Percentiles rank a stretch among this genome's conserved stretches.
Conservation (phyloP, 2,888 invertebrate genomes). For the Lymantria monacha region DNA sequence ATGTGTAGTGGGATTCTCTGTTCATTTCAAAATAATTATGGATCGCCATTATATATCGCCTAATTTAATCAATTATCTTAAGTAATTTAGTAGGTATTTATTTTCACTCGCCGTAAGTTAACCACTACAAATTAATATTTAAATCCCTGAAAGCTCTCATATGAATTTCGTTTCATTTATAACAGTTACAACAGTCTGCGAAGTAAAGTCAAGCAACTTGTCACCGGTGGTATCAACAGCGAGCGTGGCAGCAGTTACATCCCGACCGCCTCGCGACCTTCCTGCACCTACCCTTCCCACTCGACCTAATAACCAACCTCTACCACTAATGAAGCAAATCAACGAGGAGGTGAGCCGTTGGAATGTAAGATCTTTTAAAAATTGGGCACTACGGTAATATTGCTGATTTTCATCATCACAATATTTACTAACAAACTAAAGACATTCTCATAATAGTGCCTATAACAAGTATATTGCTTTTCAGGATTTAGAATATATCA, state of each 20-base stretch:
- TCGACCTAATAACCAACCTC: conserved; percentile 61
- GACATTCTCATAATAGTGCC: neutral
- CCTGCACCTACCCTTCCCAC: conserved; percentile 38
- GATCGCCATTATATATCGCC: no score
- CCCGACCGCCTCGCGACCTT: conserved; percentile 20
- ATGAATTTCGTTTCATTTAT: neutral
- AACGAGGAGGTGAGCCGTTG: conserved; percentile 67
- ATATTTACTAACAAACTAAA: conserved; percentile 9
- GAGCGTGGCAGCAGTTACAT: conserved; percentile 27
- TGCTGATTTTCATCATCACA: conserved; percentile 10
- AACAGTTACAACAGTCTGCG: conserved; percentile 66
- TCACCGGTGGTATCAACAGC: conserved; percentile 35
- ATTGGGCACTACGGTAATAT: conserved; percentile 9
- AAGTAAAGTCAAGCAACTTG: conserved; percentile 71
- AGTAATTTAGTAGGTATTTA: no score
- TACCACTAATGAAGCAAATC: conserved; percentile 71
- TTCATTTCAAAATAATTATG: no score
- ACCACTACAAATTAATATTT: no score
- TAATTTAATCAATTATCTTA: no score
- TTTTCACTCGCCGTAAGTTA: no score
- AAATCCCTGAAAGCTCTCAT: no score
- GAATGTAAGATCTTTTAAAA: conserved; percentile 15
- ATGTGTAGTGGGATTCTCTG: no score
- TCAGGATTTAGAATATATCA: neutral
- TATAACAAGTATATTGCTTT: conserved; percentile 8